Conservation (phyloP, 2,797 vertebrate species). For the Danio choprae region DNA sequence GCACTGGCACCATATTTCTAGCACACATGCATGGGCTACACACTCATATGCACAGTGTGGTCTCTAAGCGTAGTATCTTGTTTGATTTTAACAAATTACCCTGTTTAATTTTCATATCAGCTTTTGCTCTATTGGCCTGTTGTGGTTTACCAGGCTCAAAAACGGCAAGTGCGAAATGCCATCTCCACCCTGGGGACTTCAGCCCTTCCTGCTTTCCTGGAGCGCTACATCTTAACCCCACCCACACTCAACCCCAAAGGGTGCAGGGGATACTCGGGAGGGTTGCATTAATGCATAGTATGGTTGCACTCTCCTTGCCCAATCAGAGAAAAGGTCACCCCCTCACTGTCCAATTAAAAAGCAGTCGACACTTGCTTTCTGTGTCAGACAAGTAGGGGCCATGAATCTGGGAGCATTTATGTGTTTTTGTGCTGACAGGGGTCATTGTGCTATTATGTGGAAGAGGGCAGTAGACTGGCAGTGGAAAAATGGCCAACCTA, state of each 20-base stretch:
- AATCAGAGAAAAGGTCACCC: conserved; percentile 63
- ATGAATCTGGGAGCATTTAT: conserved; percentile 58
- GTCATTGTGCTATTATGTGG: conserved; percentile 39
- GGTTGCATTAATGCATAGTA: conserved; percentile 59
- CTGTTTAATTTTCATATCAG: conserved; percentile 63
- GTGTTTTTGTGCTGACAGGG: conserved; percentile 53
- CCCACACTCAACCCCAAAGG: conserved; percentile 41
- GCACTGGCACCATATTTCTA: conserved; percentile 10
- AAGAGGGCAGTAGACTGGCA: conserved; percentile 33
- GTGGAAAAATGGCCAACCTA: conserved; percentile 35
- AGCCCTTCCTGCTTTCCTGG: conserved; percentile 42
- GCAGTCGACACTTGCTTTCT: conserved; percentile 51
- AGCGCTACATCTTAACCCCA: conserved; percentile 42
- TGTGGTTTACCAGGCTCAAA: conserved; percentile 61
- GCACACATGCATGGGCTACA: conserved; percentile 16
- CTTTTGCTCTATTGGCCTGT: conserved; percentile 58
- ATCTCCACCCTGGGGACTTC: conserved; percentile 48
- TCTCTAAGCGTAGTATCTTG: conserved; percentile 55
- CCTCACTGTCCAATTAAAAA: conserved; percentile 61
- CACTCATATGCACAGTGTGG: conserved; percentile 26
- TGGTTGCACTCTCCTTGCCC: conserved; percentile 50
- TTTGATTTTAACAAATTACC: conserved; percentile 64
- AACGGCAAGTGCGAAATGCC: conserved; percentile 58
- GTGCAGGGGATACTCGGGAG: conserved; percentile 52
- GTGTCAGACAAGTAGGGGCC: conserved; percentile 53